Conservation (phyloP, 2,888 invertebrate species). For the Trypoxylon attenuatum region DNA sequence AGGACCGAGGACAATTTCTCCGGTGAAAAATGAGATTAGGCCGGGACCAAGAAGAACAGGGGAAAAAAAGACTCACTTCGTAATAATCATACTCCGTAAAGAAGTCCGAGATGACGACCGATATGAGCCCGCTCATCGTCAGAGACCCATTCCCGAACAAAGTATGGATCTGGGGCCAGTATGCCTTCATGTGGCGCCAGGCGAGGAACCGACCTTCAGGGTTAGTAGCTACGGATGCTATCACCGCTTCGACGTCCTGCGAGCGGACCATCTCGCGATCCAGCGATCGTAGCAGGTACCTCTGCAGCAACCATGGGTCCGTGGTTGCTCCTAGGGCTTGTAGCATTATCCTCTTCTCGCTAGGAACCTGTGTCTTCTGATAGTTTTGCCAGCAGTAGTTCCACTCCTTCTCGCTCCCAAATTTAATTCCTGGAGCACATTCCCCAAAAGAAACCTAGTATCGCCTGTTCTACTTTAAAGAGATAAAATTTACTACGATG, state of each 20-base stretch:
- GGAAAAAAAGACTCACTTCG: constrained; percentile 75
- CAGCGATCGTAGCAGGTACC: constrained; percentile 85
- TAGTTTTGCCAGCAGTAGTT: constrained; percentile 85
- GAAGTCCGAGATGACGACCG: constrained; percentile 80
- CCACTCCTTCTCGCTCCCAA: constrained; percentile 85
- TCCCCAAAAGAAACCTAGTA: too few relatives aligned
- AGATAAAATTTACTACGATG: too few relatives aligned
- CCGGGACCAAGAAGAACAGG: not conserved
- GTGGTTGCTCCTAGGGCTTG: constrained; percentile 83
- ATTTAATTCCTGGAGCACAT: constrained; percentile 78
- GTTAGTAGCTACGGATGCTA: constrained; percentile 84
- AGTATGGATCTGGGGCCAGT: constrained; percentile 80
- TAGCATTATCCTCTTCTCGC: constrained; percentile 83
- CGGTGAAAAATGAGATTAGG: not conserved
- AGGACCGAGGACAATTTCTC: not conserved
- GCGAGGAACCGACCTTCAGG: constrained; percentile 82
- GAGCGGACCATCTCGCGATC: constrained; percentile 82
- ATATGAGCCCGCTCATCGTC: constrained; percentile 80
- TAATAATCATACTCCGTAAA: constrained; percentile 85
- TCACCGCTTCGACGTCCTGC: constrained; percentile 83
- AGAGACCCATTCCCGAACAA: constrained; percentile 81
- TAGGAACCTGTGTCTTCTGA: constrained; percentile 80
- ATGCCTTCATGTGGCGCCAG: constrained; percentile 84
- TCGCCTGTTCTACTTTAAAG: too few relatives aligned
- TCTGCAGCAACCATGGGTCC: constrained; percentile 88